Evolutionary conservation across 1,140 invertebrate species (phyloP).

Genomic region (Drosophila navojoa): DNA sequence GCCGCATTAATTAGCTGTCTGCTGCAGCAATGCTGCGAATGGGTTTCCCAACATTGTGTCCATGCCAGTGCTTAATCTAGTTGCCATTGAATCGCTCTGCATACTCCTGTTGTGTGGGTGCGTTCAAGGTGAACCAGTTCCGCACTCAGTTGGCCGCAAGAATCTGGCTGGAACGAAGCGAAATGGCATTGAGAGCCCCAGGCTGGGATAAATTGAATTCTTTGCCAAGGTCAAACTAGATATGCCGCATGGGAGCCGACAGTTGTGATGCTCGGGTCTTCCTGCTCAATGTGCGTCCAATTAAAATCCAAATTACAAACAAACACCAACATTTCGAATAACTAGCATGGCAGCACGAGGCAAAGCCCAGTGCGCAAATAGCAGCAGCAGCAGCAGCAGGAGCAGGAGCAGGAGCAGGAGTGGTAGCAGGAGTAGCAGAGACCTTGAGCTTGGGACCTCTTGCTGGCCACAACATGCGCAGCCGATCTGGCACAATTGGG

Average conservation of each 20-base stretch:
- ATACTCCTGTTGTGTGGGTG: not conserved
- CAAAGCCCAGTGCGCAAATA: too few species aligned
- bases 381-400: too few species aligned
- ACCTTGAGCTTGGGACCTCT: conserved; percentile 23
- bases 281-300: conserved; percentile 51
- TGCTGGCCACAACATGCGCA: conserved; percentile 34
- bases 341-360: not conserved
- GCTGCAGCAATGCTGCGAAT: not conserved
- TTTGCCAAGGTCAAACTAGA: conserved; percentile 1
- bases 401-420: too few species aligned
- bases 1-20: not conserved
- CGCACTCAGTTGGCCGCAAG: conserved; percentile 3
- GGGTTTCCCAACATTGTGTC: too few species aligned
- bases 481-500: conserved; percentile 58
- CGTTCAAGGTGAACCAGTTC: not conserved
- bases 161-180: not conserved
- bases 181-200: not conserved
- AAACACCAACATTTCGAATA: conserved; percentile 40
- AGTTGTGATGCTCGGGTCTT: not conserved
- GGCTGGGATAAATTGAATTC: conserved; percentile 13
- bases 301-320: conserved; percentile 75
- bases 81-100: too few species aligned
- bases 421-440: not conserved
- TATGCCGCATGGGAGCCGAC: not conserved
- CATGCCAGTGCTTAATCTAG: too few species aligned